Evolutionary conservation across 2,888 invertebrate genomes (phyloP), one percentile per base, ranked within the genome.

Genomic region (Volucella zonaria): DNA sequence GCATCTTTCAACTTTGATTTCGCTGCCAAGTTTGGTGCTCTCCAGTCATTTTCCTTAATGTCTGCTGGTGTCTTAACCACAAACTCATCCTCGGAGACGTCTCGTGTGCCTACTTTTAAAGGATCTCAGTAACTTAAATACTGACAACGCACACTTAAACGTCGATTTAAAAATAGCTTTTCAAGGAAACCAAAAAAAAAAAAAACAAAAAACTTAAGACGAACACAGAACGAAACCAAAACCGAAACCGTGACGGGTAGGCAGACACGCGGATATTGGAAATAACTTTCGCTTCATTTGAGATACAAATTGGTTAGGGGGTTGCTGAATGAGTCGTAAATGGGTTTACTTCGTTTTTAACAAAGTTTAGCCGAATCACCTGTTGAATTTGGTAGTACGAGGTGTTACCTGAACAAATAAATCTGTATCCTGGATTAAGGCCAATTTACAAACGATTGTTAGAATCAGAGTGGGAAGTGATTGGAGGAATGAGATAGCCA

Each of bases 241-340:
- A 70, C 54, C 45, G 45, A 42, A 64, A 68, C 62, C 45, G 43
- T 73, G 61, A 67, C 64, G 67, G 23, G 42, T 15, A 74, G 61
- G 54, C 68, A 82, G 67, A 58, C 62, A 78, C 54, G 68, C 68
- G 66, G 73, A 67, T 73, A 82, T 82, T 77, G 77, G 73, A 73
- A 82, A 82, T 64, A 62, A 78, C 77, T 82, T 78, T 74, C 73
- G 68, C 78, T 77, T 77, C 51, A 47, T 77, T 77, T 66, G 15
- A 59, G 38, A 15, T 49, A 6, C 31, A 43, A 61, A 47, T 15
- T 11, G 45, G 66, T 40, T n/a, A n/a, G 38, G 11, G 40, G 6
- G 12, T 43, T n/a, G 67, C 4, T 8, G 52, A 38, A 49, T n/a
- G n/a, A 23, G 52, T 58, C 8, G 49, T 31, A 31, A 66, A 38